Evolutionary conservation across 1,140 invertebrate species (phyloP), one percentile per base, ranked within the genome.

Genomic region (Bicyclus anynana): DNA sequence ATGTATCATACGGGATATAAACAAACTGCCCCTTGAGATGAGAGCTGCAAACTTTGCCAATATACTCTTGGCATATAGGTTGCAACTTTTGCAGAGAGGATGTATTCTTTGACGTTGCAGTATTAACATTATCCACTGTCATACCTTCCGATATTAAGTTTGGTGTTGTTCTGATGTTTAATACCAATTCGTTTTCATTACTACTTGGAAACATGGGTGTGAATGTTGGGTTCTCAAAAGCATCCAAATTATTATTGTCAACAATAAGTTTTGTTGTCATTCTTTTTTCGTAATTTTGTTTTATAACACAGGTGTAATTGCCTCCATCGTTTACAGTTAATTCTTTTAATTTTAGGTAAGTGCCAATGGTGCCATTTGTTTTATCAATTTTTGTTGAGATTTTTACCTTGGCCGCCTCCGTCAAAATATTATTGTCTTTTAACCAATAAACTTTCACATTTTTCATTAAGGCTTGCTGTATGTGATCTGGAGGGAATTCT

Each of bases 11-110:
- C 12, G 94, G 93, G 44, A 98, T 95, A 77, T 95, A 98, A 49
- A 99, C 95, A 58, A 92, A 93, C 61, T 94, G 91, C 71, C 95
- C 95, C 52, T 91, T 91, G 47, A 99, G 89, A 81, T 93, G 96
- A 54, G 94, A 91, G 21, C 91, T 91, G 82, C 97, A 99, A 9
- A 93, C 93, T 49, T 91, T 92, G 2, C 97, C 97, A 51, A 90
- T 84, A 83, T 98, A 99, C 3, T 93, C 70, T 90, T 98, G 93
- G 67, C 92, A 94, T 63, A 93, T 72, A 37, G 84, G 82, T 49
- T 86, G 73, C 33, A 87, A 62, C 23, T 74, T 78, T 29, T 65
- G 60, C 23, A 68, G 52, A 5, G 57, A 18, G 21, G 66, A 50
- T 16, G 37, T 20, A 56, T 71, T 77, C 0, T 59, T 58, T 20